Conservation (phyloP, 2,888 invertebrate genomes). For the Cetonia aurata region DNA sequence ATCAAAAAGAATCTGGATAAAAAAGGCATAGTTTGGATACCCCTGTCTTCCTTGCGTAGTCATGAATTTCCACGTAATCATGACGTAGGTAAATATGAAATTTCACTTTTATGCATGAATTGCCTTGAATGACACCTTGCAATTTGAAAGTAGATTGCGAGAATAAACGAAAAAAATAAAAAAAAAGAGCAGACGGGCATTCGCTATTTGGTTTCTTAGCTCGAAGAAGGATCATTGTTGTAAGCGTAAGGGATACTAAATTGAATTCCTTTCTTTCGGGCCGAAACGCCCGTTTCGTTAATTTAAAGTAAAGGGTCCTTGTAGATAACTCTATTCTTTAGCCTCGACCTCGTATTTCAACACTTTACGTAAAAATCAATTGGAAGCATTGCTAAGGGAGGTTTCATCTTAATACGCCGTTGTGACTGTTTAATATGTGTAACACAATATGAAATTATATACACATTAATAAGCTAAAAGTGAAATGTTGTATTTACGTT, state of each 20-base stretch:
- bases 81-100: constrained; percentile 10
- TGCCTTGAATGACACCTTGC: background rate
- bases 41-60: too few species aligned
- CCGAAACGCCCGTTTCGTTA: constrained; percentile 24
- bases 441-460: too few species aligned
- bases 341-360: background rate
- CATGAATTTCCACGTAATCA: too few species aligned
- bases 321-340: constrained; percentile 25
- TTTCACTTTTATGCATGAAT: constrained; percentile 6
- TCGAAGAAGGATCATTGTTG: constrained; percentile 15
- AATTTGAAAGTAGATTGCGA: constrained; percentile 7
- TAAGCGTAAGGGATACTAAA: constrained; percentile 31
- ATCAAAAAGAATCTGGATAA: too few species aligned
- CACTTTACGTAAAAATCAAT: too few species aligned
- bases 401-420: too few species aligned
- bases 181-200: constrained; percentile 8
- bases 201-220: constrained; percentile 23
- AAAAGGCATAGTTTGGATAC: too few species aligned
- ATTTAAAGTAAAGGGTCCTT: constrained; percentile 24
- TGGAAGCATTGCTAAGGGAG: too few species aligned
- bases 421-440: too few species aligned
- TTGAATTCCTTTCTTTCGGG: constrained; percentile 36
- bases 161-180: constrained; percentile 18
- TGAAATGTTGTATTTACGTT: too few species aligned
- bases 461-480: too few species aligned